Base-by-base conservation (phyloP, 2,888 invertebrate genomes). In the Operophtera brumata region DNA sequence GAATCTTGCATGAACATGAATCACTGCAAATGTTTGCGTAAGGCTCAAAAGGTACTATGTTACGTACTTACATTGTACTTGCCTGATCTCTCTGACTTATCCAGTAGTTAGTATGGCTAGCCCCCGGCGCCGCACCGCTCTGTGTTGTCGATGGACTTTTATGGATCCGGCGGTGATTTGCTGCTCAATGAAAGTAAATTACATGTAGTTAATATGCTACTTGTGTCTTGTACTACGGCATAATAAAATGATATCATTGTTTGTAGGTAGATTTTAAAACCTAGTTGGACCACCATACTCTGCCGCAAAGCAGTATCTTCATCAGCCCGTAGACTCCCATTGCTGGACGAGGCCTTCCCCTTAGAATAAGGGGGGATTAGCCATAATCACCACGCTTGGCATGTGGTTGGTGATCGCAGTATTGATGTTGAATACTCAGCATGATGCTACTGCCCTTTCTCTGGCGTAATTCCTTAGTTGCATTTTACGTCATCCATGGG, bases 61-160 rank as follows among this genome's bases (percentile, higher is more conserved):
- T 13, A 12, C 13, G 13, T 36, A 13, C 36, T 4, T n/a, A 34
- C 34, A 34, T 34, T 34, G 34, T 34, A n/a, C n/a, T n/a, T n/a
- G n/a, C n/a, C 10, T 7, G 9, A 9, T 35, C 6, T 6, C n/a
- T n/a, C 10, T 10, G 10, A 35, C 35, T 6, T 12, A 12, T 4
- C 10, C n/a, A n/a, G n/a, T 36, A 10, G 36, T 26, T 13, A 25
- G 28, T 62, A 65, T 61, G 58, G 58, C 42, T 47, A 39, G 70
- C 75, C 67, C 54, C 62, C 41, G 67, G 72, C 70, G 68, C 69
- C 63, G 72, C 70, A 67, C 69, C 63, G 69, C 59, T 52, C 53
- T 56, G 57, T 62, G 61, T 65, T 66, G 53, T 65, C 65, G 51
- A 42, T 53, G 49, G 43, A 35, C 46, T 52, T 54, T 41, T 50